These are phyloP conservation scores for Meliscaeva auricollis DNA, from an alignment of 2,888 invertebrate genomes.

Conservation along the genomic window DNA sequence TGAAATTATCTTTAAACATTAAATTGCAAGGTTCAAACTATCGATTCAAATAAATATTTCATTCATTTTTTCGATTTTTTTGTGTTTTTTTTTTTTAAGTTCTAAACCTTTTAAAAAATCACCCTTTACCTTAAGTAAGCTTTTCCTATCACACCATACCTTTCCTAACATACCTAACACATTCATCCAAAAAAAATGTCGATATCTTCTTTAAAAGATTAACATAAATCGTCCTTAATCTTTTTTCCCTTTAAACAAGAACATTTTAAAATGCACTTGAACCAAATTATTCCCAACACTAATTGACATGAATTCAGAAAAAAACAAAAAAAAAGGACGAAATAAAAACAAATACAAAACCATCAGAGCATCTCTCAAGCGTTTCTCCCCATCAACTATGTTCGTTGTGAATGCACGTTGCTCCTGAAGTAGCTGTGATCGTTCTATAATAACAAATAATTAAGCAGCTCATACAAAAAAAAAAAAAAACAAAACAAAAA, in stretches of 20 bases:
- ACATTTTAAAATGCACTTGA: constrained; percentile 14
- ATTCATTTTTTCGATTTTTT: too few relatives aligned
- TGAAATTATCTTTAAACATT: too few relatives aligned
- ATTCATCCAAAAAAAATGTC: too few relatives aligned
- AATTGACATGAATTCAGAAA: constrained; percentile 22
- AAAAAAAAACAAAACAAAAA: constrained; percentile 2
- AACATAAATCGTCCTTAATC: not conserved
- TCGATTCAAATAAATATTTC: too few relatives aligned
- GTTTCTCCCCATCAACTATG: constrained; percentile 18
- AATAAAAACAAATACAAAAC: constrained; percentile 57
- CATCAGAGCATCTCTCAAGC: constrained; percentile 12
- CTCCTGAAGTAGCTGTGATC: constrained; percentile 74
- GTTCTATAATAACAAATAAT: constrained; percentile 69
- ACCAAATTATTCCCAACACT: constrained; percentile 21
- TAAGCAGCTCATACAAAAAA: constrained; percentile 60
- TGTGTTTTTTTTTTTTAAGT: too few relatives aligned
- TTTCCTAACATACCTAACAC: too few relatives aligned
- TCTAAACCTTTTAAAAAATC: too few relatives aligned
- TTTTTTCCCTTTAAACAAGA: not conserved
- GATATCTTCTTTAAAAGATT: not conserved
- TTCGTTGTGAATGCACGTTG: constrained; percentile 30
- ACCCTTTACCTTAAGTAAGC: too few relatives aligned
- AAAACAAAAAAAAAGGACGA: constrained; percentile 26
- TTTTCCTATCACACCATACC: too few relatives aligned
- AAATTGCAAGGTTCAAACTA: too few relatives aligned